phyloP scores from a whole-genome alignment of 2,888 invertebrate genomes.

The Nemotelus pantherinus region DNA sequence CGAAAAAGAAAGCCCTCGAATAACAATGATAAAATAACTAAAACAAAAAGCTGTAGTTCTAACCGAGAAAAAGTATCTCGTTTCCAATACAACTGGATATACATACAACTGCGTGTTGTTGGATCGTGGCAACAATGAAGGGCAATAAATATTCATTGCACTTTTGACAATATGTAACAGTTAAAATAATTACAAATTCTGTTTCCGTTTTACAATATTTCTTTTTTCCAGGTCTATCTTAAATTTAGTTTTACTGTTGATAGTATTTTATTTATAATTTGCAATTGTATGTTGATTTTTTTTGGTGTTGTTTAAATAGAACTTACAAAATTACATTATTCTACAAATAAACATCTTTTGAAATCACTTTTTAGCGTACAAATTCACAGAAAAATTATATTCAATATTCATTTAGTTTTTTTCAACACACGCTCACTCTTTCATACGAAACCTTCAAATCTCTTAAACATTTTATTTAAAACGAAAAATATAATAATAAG shows the following conservation, averaged over 20 bases:
- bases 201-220: background rate
- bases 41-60: background rate
- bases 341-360: slow-evolving; percentile 5
- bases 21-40: slow-evolving; percentile 7
- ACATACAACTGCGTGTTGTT: background rate
- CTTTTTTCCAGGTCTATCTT: too few species aligned
- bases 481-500: slow-evolving; percentile 5
- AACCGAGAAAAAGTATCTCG: slow-evolving; percentile 8
- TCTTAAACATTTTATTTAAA: background rate
- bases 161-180: slow-evolving; percentile 28
- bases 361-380: slow-evolving; percentile 4
- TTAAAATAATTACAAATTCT: slow-evolving; percentile 15
- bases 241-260: background rate
- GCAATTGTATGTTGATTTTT: slow-evolving; percentile 8
- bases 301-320: slow-evolving; percentile 21
- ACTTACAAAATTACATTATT: slow-evolving; percentile 22
- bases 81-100: slow-evolving; percentile 1
- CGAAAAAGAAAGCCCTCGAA: slow-evolving; percentile 4
- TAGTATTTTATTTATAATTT: background rate
- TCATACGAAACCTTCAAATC: slow-evolving; percentile 13
- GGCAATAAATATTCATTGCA: slow-evolving; percentile 38
- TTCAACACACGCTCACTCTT: slow-evolving; percentile 29
- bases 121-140: slow-evolving; percentile 16
- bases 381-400: slow-evolving; percentile 29
- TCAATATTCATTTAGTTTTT: slow-evolving; percentile 12